These are phyloP conservation scores for Sthenelais limicola DNA, from an alignment of 2,888 invertebrate species.

Conservation along the genomic window DNA sequence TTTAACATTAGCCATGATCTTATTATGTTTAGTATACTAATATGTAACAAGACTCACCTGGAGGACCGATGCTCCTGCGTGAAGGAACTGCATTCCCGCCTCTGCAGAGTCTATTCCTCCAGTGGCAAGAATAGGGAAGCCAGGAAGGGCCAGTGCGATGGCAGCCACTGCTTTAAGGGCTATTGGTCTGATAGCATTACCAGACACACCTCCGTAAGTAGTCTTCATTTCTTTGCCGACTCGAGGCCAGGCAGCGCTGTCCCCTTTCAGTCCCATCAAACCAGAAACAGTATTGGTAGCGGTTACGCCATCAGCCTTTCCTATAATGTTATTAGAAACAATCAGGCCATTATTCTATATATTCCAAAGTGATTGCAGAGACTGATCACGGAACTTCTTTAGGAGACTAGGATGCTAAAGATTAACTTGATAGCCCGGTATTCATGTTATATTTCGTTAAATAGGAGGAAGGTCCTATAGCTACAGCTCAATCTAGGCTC, in stretches of 20 bases:
- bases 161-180: constrained; percentile 92
- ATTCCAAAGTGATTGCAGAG: too few relatives aligned
- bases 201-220: constrained; percentile 94
- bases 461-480: too few relatives aligned
- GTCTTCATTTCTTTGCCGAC: constrained; percentile 86
- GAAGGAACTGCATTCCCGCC: constrained; percentile 92
- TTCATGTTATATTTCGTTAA: too few relatives aligned
- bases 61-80: constrained; percentile 92
- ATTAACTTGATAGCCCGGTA: too few relatives aligned
- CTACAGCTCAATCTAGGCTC: too few relatives aligned
- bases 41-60: too few relatives aligned
- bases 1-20: too few relatives aligned
- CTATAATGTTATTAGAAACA: too few relatives aligned
- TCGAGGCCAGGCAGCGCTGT: constrained; percentile 92
- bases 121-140: constrained; percentile 93
- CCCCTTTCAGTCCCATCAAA: constrained; percentile 87
- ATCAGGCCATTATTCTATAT: too few relatives aligned
- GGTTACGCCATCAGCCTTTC: constrained; percentile 94
- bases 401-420: too few relatives aligned
- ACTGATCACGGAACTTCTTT: too few relatives aligned
- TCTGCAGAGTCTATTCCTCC: constrained; percentile 99
- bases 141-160: constrained; percentile 85
- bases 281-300: constrained; percentile 98
- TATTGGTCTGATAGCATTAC: constrained; percentile 95
- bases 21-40: too few relatives aligned